Evolutionary conservation across 2,113 vertebrate species (phyloP).

Genomic region (Pterophyllum scalare): DNA sequence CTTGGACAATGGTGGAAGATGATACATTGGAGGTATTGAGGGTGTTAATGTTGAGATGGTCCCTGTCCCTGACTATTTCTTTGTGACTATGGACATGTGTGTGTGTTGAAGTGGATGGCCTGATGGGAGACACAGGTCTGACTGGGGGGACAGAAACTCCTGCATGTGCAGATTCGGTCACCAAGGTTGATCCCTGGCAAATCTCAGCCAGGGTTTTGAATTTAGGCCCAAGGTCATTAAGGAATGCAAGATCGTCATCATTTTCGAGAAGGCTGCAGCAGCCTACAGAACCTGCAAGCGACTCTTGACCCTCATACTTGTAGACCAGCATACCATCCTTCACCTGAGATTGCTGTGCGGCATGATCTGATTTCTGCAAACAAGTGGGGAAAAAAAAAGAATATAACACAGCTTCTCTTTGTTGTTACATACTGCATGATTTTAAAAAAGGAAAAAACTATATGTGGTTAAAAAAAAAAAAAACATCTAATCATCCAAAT

Average conservation of each 20-base stretch:
- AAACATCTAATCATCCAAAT: background rate
- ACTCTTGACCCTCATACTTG: constrained; percentile 85
- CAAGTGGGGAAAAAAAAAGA: constrained; percentile 6
- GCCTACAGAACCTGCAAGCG: constrained; percentile 87
- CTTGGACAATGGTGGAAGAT: constrained; percentile 50
- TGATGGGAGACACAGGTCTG: constrained; percentile 33
- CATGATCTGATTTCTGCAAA: constrained; percentile 87
- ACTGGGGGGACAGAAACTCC: background rate
- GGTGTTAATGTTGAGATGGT: constrained; percentile 33
- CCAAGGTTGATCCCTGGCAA: constrained; percentile 83
- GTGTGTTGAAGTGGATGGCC: constrained; percentile 47
- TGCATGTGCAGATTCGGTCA: constrained; percentile 3
- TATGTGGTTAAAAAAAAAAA: background rate
- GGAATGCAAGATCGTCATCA: constrained; percentile 86
- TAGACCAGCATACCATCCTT: constrained; percentile 83
- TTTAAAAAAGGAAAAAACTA: background rate
- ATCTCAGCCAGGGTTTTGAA: constrained; percentile 94
- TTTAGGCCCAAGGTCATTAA: constrained; percentile 90
- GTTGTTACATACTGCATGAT: too few relatives aligned
- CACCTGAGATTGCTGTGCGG: constrained; percentile 55
- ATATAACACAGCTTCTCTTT: background rate
- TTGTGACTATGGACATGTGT: constrained; percentile 61
- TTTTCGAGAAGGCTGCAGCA: constrained; percentile 91
- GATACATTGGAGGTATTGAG: constrained; percentile 54
- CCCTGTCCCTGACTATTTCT: constrained; percentile 59